These are phyloP conservation scores for Plectrocnemia conspersa DNA, from an alignment of 1,140 invertebrate species.

Conservation along the genomic window DNA sequence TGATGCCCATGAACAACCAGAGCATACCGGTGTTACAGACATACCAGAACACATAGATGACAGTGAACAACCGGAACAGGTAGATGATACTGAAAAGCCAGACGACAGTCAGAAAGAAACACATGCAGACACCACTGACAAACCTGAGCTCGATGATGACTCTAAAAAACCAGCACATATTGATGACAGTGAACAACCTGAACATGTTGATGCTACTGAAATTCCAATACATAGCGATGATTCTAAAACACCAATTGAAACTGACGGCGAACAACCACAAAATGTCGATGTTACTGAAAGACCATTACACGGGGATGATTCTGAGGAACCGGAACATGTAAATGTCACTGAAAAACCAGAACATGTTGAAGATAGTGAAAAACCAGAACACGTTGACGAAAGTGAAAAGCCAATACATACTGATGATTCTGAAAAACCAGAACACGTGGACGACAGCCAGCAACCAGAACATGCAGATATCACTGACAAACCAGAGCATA, in stretches of 20 bases:
- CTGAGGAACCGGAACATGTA: conserved; percentile 26
- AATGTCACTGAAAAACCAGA: conserved; percentile 15
- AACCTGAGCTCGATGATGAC: conserved; percentile 9
- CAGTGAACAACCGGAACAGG: not conserved
- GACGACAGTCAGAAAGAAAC: not conserved
- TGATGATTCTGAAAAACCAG: conserved; percentile 1
- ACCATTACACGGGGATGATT: conserved; percentile 15
- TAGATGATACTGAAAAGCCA: conserved; percentile 4
- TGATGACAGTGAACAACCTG: not conserved
- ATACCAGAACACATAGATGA: not conserved
- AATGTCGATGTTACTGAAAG: not conserved
- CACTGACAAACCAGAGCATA: no score
- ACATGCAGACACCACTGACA: not conserved
- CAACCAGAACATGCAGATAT: no score
- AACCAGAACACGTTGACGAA: conserved; percentile 17
- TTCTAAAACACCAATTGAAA: no score
- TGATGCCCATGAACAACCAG: not conserved
- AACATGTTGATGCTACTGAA: not conserved
- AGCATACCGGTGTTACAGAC: no score
- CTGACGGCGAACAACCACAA: not conserved
- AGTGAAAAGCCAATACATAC: conserved; percentile 3
- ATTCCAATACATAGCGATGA: not conserved
- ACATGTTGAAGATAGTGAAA: conserved; percentile 8
- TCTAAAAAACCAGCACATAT: not conserved
- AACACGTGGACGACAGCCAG: conserved; percentile 5